These are phyloP conservation scores for Ammospiza nelsoni DNA, from an alignment of 2,113 vertebrate species.

Conservation along the genomic window DNA sequence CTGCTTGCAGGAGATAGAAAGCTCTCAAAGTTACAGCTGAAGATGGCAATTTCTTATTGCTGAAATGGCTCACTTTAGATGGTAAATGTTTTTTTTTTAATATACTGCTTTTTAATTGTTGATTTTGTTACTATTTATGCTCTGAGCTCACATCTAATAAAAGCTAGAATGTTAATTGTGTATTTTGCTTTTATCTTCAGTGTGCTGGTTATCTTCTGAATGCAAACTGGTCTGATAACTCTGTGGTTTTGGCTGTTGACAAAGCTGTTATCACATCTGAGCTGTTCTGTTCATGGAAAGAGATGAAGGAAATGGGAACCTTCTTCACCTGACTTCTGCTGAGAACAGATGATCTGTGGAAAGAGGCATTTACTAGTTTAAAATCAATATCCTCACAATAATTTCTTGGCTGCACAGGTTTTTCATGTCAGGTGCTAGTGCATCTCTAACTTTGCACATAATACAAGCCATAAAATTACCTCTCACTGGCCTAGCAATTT, in stretches of 20 bases:
- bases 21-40: constrained; percentile 54
- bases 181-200: background rate
- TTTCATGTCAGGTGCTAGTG: background rate
- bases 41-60: constrained; percentile 65
- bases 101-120: background rate
- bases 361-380: background rate
- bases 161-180: background rate
- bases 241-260: background rate
- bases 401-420: background rate
- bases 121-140: background rate
- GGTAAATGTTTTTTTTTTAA: constrained; percentile 52
- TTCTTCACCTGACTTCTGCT: background rate
- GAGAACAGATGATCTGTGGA: background rate
- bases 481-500: background rate
- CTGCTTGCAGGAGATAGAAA: constrained; percentile 46
- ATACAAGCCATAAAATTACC: background rate
- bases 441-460: background rate
- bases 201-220: background rate
- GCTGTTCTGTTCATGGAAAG: background rate
- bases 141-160: background rate
- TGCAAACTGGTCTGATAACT: background rate
- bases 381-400: background rate
- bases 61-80: constrained; percentile 70
- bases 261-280: background rate
- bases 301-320: background rate